Base-by-base conservation (phyloP, 2,888 invertebrate species). In the Amblyjoppa fuscipennis region DNA sequence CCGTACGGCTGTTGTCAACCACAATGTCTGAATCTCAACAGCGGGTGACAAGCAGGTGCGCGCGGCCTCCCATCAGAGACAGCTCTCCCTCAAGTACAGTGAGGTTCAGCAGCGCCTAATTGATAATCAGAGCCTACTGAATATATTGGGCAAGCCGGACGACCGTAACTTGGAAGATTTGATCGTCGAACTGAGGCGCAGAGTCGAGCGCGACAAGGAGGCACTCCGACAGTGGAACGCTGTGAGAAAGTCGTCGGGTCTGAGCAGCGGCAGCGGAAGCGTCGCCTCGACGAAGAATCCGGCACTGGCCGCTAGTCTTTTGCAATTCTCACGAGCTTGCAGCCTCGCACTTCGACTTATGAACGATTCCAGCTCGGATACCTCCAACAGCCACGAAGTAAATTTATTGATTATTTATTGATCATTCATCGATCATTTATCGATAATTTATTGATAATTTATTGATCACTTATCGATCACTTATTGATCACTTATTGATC, bases 201-300 rank as follows among this genome's bases (percentile, higher is more conserved):
- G 98, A 87, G 98, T 98, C 68, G 98, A 98, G 93, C 97, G 97
- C 92, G 98, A 98, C 95, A 98, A 99, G 94, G 98, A 98, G 81
- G 98, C 98, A 76, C 94, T 99, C 64, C 95, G 96, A 90, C 95
- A 96, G 92, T 96, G 96, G 93, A 96, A 95, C 0, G 95, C 96
- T 86, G 92, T 96, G 69, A 94, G 95, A 80, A 95, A 95, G 87
- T 90, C 90, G n/a, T 90, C 90, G 25, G 89, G 83, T 20, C 53
- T 85, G 53, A 79, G 75, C 51, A 84, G 68, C 59, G 85, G 80
- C 0, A 64, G 77, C 79, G 85, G 81, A 25, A 87, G 82, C 51
- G 68, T 71, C 51, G 80, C 89, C 0, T 88, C 89, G 49, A 85
- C 89, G 64, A 93, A 93, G 68, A 93, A 93, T 86, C 91, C 92